Evolutionary conservation across 2,113 vertebrate genomes (phyloP), one percentile per base, ranked within the genome.

Genomic region (Pipra filicauda): DNA sequence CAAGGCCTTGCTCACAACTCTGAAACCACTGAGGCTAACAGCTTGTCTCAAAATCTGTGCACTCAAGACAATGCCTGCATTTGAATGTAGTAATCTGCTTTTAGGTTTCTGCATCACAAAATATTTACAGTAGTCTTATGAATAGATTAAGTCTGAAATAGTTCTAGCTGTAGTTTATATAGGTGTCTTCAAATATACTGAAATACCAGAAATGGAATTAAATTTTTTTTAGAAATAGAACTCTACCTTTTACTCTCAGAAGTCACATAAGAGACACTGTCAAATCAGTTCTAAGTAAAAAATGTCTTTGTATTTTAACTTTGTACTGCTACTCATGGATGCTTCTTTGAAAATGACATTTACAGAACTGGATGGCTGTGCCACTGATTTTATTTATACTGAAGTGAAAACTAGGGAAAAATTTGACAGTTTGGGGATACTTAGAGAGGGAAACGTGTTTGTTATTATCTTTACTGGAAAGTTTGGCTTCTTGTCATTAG

Each of bases 11-110:
- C 77, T 95, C 66, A 41, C 26, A 48, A 69, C 52, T 77, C 49
- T 81, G 83, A 92, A 91, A 95, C 83, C 79, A 43, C 69, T 77
- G 71, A 88, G 76, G 33, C 12, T 93, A 48, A 74, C 75, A 94
- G 55, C 11, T n/a, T 19, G 12, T 74, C 44, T 85, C 11, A 83
- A 78, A 88, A 91, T 96, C 83, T 84, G 48, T 83, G 75, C 3
- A 2, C 31, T 88, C 69, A 54, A 76, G 78, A 41, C 71, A 75
- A 7, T 52, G 33, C 21, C 51, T 70, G 39, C 19, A 51, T 73
- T 62, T 73, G 27, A 71, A 31, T 49, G 26, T 67, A 31, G 31
- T 52, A 35, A 52, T 65, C 37, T 57, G 49, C 41, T 69, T 79
- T 79, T 43, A 62, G 64, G 16, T 69, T 85, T 95, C 46, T 1